Percentiles rank a stretch among this genome's conserved stretches.
Evolutionary conservation across 2,888 invertebrate genomes (phyloP).

Genomic region (Nomada hirtipes): DNA sequence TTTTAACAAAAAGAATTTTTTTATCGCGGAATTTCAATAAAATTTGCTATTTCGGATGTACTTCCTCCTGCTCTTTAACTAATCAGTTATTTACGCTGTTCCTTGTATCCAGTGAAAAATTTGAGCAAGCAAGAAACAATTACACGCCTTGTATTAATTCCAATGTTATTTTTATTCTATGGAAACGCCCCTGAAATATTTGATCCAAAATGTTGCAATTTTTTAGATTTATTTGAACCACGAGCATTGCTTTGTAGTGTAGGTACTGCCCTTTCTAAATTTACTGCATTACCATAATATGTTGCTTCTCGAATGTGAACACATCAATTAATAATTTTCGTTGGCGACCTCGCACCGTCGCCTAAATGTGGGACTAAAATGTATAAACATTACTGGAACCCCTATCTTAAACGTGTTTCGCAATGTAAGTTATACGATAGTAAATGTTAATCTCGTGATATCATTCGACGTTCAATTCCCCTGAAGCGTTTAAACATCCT

Average conservation of each 20-base stretch:
- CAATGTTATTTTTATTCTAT: no score
- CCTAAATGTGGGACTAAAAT: slow-evolving; percentile 57
- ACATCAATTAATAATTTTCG: slow-evolving; percentile 9
- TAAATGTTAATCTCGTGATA: slow-evolving; percentile 38
- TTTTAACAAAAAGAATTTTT: not conserved
- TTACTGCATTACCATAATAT: no score
- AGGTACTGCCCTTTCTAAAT: no score
- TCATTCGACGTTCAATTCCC: slow-evolving; percentile 7
- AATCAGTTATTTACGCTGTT: no score
- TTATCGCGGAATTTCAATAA: not conserved
- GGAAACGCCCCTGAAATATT: no score
- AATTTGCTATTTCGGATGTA: not conserved
- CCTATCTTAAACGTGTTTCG: slow-evolving; percentile 45
- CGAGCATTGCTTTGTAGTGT: no score
- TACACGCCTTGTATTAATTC: no score
- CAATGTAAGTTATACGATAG: slow-evolving; percentile 42
- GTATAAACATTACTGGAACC: slow-evolving; percentile 46
- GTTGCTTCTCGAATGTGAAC: not conserved
- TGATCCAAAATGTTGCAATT: no score
- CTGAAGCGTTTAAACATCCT: not conserved
- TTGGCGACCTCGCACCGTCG: slow-evolving; percentile 23
- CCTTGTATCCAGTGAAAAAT: no score
- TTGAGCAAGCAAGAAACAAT: no score
- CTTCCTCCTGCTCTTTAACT: no score
- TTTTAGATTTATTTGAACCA: no score